These are phyloP conservation scores for Hassar affinis DNA, from an alignment of 2,113 vertebrate genomes.

Conservation along the genomic window DNA sequence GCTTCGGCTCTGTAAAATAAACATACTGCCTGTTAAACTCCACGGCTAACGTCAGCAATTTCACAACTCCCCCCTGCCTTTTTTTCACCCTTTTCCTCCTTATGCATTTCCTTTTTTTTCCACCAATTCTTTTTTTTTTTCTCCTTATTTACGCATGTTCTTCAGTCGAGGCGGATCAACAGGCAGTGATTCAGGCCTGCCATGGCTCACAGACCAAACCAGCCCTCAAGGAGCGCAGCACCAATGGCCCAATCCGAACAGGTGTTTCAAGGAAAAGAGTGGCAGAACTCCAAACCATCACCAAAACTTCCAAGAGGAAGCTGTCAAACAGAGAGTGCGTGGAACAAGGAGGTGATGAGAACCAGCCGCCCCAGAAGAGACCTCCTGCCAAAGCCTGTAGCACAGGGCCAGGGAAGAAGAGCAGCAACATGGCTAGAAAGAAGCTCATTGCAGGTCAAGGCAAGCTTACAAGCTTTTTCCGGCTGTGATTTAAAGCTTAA, in stretches of 20 bases:
- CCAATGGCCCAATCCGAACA: conserved; percentile 71
- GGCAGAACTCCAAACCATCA: conserved; percentile 63
- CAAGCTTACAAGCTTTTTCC: conserved; percentile 86
- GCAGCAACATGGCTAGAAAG: conserved; percentile 65
- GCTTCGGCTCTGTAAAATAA: conserved; percentile 61
- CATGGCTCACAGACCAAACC: conserved; percentile 52
- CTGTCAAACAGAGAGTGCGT: conserved; percentile 70
- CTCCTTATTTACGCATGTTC: conserved; percentile 37
- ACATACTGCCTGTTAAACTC: conserved; percentile 62
- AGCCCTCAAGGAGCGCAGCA: conserved; percentile 68
- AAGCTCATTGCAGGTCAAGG: conserved; percentile 85
- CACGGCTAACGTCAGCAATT: conserved; percentile 65
- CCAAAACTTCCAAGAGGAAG: conserved; percentile 78
- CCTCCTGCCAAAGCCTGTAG: conserved; percentile 59
- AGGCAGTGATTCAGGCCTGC: conserved; percentile 55
- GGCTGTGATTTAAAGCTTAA: conserved; percentile 65
- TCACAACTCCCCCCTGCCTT: conserved; percentile 55
- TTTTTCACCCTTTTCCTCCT: conserved; percentile 15
- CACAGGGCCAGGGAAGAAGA: conserved; percentile 62
- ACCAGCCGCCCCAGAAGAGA: conserved; percentile 75
- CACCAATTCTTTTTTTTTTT: conserved; percentile 38
- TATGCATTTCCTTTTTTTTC: neutral
- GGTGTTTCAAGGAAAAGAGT: conserved; percentile 62
- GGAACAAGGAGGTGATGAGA: conserved; percentile 69
- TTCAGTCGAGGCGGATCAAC: conserved; percentile 60